Evolutionary conservation across 2,888 invertebrate genomes (phyloP).

Genomic region (Cecidostiba fungosa): DNA sequence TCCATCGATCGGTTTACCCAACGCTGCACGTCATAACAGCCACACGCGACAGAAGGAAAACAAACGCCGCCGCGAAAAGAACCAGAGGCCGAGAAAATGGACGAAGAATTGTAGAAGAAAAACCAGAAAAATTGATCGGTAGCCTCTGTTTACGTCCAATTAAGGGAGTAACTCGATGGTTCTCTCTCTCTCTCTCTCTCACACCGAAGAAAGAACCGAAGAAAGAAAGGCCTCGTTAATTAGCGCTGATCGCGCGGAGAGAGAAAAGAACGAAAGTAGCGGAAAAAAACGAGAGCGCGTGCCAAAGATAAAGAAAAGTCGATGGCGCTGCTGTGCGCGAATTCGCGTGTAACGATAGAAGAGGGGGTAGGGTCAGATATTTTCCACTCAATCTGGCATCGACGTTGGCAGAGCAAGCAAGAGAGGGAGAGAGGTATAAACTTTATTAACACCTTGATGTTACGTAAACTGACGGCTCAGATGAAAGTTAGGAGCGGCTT

Average conservation of each 20-base stretch:
- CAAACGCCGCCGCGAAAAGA: not conserved
- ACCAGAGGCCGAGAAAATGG: not conserved
- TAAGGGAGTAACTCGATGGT: conserved; percentile 50
- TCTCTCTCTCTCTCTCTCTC: no score
- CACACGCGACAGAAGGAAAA: not conserved
- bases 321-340: conserved; percentile 7
- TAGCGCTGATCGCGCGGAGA: conserved; percentile 29
- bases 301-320: conserved; percentile 52
- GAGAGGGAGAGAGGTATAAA: conserved; percentile 27
- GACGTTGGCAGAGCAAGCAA: not conserved
- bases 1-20: conserved; percentile 6
- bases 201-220: not conserved
- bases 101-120: not conserved
- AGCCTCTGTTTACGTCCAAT: conserved; percentile 55
- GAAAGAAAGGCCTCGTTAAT: conserved; percentile 33
- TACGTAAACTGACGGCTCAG: conserved; percentile 68
- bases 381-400: conserved; percentile 59
- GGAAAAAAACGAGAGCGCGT: conserved; percentile 12
- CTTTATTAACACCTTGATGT: conserved; percentile 65
- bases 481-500: conserved; percentile 66
- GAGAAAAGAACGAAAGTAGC: not conserved
- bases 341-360: not conserved
- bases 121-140: conserved; percentile 47
- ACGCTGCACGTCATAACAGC: conserved; percentile 23
- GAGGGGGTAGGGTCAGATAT: conserved; percentile 18